A percentile compares a stretch with the other conserved stretches of the same genome.
These are phyloP conservation scores for Cyaniris semiargus DNA, from an alignment of 2,888 invertebrate genomes.

Conservation along the genomic window DNA sequence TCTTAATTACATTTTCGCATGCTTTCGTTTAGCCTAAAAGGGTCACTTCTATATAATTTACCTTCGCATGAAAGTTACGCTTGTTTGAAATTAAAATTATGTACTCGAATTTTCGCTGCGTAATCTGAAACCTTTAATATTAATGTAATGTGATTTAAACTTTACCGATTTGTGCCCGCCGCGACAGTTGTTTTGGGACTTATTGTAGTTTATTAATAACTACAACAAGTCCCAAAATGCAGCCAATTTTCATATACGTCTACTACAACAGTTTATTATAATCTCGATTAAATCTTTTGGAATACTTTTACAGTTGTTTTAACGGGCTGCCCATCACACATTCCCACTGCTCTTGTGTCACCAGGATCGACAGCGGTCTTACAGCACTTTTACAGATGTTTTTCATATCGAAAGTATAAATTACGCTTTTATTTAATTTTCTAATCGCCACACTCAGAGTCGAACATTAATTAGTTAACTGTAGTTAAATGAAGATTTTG, in stretches of 20 bases:
- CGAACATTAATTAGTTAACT: too few species aligned
- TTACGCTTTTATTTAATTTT: too few species aligned
- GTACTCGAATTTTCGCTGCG: conserved; percentile 19
- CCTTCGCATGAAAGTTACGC: conserved; percentile 27
- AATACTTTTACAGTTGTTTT: too few species aligned
- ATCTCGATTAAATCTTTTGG: too few species aligned
- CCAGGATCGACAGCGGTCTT: too few species aligned
- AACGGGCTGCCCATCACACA: too few species aligned
- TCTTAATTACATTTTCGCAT: conserved; percentile 79
- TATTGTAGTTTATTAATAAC: conserved; percentile 33
- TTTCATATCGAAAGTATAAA: too few species aligned
- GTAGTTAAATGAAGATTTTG: too few species aligned
- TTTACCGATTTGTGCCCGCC: background rate
- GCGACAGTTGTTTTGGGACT: conserved; percentile 3
- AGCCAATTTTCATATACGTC: background rate
- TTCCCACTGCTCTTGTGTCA: too few species aligned
- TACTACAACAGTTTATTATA: too few species aligned
- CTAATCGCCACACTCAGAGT: too few species aligned
- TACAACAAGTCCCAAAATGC: background rate
- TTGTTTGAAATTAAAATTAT: conserved; percentile 16
- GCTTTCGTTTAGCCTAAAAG: conserved; percentile 73
- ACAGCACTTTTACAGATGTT: too few species aligned
- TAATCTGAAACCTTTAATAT: conserved; percentile 39
- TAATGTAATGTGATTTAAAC: conserved; percentile 35
- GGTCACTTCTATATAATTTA: conserved; percentile 65